Evolutionary conservation across 2,113 vertebrate genomes (phyloP).

Genomic region (Machaerirhynchus nigripectus): DNA sequence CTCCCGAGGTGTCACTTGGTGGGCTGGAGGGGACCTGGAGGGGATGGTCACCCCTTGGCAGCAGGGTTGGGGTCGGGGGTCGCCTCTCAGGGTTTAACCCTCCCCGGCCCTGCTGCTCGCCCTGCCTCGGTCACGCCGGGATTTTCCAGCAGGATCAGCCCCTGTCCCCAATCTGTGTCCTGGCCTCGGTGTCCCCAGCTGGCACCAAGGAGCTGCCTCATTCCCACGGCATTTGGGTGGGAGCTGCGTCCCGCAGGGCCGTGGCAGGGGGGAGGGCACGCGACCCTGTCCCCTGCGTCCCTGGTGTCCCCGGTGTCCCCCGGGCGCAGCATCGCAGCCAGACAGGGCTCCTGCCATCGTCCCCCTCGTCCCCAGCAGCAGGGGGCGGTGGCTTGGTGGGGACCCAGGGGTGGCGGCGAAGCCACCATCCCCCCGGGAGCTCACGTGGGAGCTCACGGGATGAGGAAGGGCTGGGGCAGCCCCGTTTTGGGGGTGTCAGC

Average conservation of each 20-base stretch:
- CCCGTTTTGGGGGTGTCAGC: constrained; percentile 18
- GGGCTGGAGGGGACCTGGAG: neutral
- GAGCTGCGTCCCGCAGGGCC: neutral
- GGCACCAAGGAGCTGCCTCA: neutral
- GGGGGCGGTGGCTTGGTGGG: neutral
- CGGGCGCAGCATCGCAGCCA: neutral
- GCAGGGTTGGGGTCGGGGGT: neutral
- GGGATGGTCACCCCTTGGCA: rapidly evolving
- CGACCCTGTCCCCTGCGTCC: neutral
- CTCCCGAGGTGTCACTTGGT: neutral
- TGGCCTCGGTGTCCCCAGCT: neutral
- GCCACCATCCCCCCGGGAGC: neutral
- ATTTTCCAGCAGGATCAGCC: neutral
- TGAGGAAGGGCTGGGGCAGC: constrained; percentile 10
- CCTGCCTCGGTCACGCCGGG: neutral
- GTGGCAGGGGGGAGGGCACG: neutral
- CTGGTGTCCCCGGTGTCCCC: neutral
- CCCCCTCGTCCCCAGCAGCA: neutral
- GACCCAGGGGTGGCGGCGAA: neutral
- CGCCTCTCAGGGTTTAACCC: neutral
- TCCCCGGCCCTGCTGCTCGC: neutral
- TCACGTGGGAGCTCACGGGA: constrained; percentile 8
- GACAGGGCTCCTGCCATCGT: neutral
- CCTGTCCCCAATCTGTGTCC: neutral
- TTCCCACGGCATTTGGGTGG: rapidly evolving